A percentile compares a stretch with the other conserved stretches of the same genome.
Conservation (phyloP, 2,888 invertebrate genomes). For the Drosophila formosana region DNA sequence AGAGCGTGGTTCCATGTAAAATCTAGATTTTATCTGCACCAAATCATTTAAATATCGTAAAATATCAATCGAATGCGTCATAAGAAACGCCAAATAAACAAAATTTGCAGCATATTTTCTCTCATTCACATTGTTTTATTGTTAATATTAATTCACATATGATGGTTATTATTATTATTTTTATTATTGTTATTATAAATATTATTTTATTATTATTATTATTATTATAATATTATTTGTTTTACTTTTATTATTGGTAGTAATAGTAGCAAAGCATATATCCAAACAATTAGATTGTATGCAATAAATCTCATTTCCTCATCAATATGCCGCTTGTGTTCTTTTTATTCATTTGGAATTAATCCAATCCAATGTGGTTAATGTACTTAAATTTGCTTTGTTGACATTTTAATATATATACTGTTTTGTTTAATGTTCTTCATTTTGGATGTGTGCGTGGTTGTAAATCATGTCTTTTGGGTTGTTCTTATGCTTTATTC, state of each 20-base stretch:
- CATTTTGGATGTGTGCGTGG: conserved; percentile 70
- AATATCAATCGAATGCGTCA: not conserved
- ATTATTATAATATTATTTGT: conserved; percentile 49
- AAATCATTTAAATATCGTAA: not conserved
- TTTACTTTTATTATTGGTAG: conserved; percentile 40
- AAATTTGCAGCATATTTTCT: not conserved
- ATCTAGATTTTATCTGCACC: not conserved
- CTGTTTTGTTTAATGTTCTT: conserved; percentile 39
- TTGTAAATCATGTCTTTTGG: conserved; percentile 80
- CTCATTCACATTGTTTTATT: conserved; percentile 72
- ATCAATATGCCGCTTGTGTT: conserved; percentile 49
- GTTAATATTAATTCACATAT: conserved; percentile 70
- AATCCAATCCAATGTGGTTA: not conserved
- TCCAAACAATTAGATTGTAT: conserved; percentile 79
- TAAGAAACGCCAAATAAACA: not conserved
- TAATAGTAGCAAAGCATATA: conserved; percentile 65
- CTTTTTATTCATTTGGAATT: conserved; percentile 6
- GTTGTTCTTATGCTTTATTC: conserved; percentile 35
- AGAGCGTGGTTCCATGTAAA: too few relatives aligned
- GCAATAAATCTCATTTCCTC: conserved; percentile 65
- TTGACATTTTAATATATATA: conserved; percentile 22
- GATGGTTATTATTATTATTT: conserved; percentile 26
- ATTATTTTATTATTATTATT: conserved; percentile 40
- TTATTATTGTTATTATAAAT: conserved; percentile 43
- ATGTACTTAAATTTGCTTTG: conserved; percentile 6